Conservation (phyloP, 2,113 vertebrate genomes). For the Clupea harengus region DNA sequence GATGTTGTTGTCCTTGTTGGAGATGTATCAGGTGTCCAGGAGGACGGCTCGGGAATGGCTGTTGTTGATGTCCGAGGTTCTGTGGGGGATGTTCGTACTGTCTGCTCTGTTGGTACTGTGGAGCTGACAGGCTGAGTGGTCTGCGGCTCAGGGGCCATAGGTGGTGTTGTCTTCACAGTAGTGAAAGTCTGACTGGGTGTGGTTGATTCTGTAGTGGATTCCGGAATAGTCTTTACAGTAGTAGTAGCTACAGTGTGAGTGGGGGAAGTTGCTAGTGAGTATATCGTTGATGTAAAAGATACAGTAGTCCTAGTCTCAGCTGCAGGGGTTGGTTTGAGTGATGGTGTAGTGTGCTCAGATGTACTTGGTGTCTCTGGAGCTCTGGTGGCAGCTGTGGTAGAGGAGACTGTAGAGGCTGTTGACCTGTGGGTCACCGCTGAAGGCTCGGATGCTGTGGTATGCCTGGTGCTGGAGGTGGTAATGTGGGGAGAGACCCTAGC, state of each 20-base stretch:
- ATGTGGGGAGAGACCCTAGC: conserved; percentile 9
- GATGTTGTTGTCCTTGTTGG: conserved; percentile 44
- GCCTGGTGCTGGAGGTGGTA: conserved; percentile 44
- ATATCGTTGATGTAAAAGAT: conserved; percentile 35
- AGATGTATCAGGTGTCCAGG: conserved; percentile 28
- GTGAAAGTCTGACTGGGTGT: conserved; percentile 41
- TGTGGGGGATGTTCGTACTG: conserved; percentile 29
- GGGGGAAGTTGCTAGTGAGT: conserved; percentile 21
- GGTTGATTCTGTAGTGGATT: conserved; percentile 44
- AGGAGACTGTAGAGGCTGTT: conserved; percentile 37
- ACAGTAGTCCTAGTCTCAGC: conserved; percentile 45
- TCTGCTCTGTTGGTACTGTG: conserved; percentile 45
- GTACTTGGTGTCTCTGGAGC: neutral
- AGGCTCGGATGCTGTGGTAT: conserved; percentile 34
- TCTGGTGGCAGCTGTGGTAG: neutral
- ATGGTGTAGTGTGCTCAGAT: neutral
- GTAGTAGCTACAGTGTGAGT: conserved; percentile 40
- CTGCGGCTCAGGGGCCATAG: conserved; percentile 28
- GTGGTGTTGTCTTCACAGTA: conserved; percentile 53
- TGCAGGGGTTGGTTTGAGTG: conserved; percentile 16
- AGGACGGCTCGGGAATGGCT: conserved; percentile 25
- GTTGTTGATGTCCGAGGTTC: conserved; percentile 46
- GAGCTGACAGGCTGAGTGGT: conserved; percentile 25
- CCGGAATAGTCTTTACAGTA: conserved; percentile 34
- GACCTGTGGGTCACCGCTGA: conserved; percentile 44